Percentiles rank a stretch among this genome's conserved stretches.
Conservation (phyloP, 2,888 invertebrate species). For the Plemyria rubiginata region DNA sequence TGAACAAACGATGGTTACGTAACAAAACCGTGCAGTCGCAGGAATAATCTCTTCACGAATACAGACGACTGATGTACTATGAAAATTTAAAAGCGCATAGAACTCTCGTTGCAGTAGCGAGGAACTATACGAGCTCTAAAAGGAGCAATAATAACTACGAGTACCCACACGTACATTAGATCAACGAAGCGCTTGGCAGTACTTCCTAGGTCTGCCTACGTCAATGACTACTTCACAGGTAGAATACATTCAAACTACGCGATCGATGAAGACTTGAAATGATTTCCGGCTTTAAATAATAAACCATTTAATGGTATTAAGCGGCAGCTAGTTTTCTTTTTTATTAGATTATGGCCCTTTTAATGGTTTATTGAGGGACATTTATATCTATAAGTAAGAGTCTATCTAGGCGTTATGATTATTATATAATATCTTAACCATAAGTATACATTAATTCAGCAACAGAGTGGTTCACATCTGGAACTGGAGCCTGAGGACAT, state of each 20-base stretch:
- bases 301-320: constrained; percentile 27
- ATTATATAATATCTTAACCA: no score
- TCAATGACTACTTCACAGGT: constrained; percentile 54
- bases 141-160: constrained; percentile 22
- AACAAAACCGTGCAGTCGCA: constrained; percentile 22
- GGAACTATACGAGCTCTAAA: constrained; percentile 14
- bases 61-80: neutral
- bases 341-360: constrained; percentile 30
- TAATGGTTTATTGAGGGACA: neutral
- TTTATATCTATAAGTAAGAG: neutral
- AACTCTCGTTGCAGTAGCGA: constrained; percentile 8
- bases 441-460: no score
- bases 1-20: constrained; percentile 33
- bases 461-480: no score
- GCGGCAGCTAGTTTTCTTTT: constrained; percentile 34
- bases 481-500: no score
- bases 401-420: neutral
- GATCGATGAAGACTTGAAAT: constrained; percentile 39
- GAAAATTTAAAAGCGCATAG: neutral
- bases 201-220: constrained; percentile 52
- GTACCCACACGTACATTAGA: constrained; percentile 32
- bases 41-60: neutral
- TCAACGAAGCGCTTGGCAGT: constrained; percentile 36
- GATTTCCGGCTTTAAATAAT: constrained; percentile 47
- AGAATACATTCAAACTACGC: constrained; percentile 47